Evolutionary conservation across 2,113 vertebrate genomes (phyloP), one percentile per base, ranked within the genome.

Genomic region (Malurus melanocephalus): DNA sequence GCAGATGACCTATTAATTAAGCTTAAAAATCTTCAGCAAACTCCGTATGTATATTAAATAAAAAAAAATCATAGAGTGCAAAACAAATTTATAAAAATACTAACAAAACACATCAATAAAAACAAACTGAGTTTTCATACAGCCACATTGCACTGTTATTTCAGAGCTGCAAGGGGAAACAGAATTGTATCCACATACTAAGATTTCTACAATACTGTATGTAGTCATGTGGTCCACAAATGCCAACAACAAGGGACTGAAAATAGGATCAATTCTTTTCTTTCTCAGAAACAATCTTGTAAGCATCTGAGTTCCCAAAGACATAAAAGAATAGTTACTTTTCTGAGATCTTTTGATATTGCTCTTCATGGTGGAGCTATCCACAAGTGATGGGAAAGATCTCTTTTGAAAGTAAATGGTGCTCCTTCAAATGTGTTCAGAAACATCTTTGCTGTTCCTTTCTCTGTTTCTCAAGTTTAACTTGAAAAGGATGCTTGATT

Each of bases 361-460:
- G 73, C 93, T 93, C 85, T 97, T 96, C 93, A 96, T 96, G 95
- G 93, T 93, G 88, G 80, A 97, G 94, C 96, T 96, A 97, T 95
- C 97, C 94, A 95, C 53, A 80, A 96, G 94, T 96, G 96, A 97
- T 97, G 94, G 96, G 90, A 97, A 96, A 97, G 96, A 96, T 96
- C 74, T 94, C 95, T 97, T 98, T 98, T 98, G 97, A 98, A 98
- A 98, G 95, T 97, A 97, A 98, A 98, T 97, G 96, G 96, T 89
- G 89, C 80, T 88, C 92, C 97, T 96, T 97, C 97, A 97, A 97
- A 96, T 95, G 91, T 94, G 94, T 95, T 98, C 96, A 96, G 95
- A 96, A 95, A 95, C 94, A 94, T 95, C 96, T 96, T 96, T 96
- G 94, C 96, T 97, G 96, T 91, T 96, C 97, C 95, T 96, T 96